Evolutionary conservation across 2,797 vertebrate species (phyloP).

Genomic region (Scarus forsteni): DNA sequence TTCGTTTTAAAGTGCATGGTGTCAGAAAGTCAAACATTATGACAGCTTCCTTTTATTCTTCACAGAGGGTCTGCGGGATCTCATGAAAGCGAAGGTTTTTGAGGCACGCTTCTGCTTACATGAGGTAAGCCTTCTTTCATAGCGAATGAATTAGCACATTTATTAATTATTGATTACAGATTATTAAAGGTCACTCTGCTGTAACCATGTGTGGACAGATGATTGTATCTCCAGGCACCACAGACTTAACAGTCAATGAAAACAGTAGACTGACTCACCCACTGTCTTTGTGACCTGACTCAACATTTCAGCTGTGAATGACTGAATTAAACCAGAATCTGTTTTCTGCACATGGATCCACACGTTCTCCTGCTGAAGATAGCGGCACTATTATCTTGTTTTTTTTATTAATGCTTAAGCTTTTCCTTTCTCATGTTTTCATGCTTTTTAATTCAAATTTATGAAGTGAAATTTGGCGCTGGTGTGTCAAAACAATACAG

Average conservation of each 20-base stretch:
- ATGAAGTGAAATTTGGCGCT: slow-evolving; percentile 58
- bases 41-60: slow-evolving; percentile 24
- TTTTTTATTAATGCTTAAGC: slow-evolving; percentile 4
- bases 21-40: too few species aligned
- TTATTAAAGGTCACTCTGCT: background rate
- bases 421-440: slow-evolving; percentile 22
- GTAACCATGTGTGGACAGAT: slow-evolving; percentile 1
- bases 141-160: background rate
- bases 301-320: slow-evolving; percentile 4
- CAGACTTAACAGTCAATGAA: background rate
- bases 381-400: slow-evolving; percentile 20
- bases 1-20: too few species aligned
- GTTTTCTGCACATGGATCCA: background rate
- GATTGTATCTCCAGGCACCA: background rate
- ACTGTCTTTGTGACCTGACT: background rate
- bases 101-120: slow-evolving; percentile 91
- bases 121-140: slow-evolving; percentile 79
- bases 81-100: slow-evolving; percentile 87
- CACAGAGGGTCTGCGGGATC: slow-evolving; percentile 84
- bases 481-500: slow-evolving; percentile 32
- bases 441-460: slow-evolving; percentile 19
- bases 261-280: background rate
- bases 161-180: background rate
- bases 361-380: slow-evolving; percentile 20
- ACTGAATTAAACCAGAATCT: slow-evolving; percentile 13